phyloP scores from a whole-genome alignment of 2,888 invertebrate species.

The Hoplodrina blanda region DNA sequence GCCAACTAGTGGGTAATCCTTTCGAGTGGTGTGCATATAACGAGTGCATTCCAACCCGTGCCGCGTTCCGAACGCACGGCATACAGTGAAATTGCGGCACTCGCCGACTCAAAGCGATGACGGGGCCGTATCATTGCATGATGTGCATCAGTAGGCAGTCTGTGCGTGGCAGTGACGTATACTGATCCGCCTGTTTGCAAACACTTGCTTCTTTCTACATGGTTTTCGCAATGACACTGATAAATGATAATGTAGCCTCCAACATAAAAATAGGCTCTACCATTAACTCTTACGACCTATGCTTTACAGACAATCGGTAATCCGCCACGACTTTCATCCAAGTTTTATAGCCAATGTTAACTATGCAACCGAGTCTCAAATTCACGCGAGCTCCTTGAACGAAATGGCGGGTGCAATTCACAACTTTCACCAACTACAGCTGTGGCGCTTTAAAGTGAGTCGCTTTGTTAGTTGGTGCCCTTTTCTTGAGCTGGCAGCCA shows the following conservation, averaged over 20 bases:
- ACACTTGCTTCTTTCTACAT: slow-evolving; percentile 47
- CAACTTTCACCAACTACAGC: slow-evolving; percentile 62
- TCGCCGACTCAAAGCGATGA: slow-evolving; percentile 84
- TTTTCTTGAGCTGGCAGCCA: slow-evolving; percentile 43
- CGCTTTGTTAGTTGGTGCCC: slow-evolving; percentile 52
- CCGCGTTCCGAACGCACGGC: slow-evolving; percentile 72
- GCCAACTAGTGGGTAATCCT: slow-evolving; percentile 88
- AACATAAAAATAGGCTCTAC: slow-evolving; percentile 33
- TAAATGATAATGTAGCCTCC: slow-evolving; percentile 30
- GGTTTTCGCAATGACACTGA: slow-evolving; percentile 39
- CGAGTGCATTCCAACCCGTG: slow-evolving; percentile 81
- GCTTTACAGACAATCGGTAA: slow-evolving; percentile 51
- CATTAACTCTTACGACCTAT: slow-evolving; percentile 31
- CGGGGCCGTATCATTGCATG: slow-evolving; percentile 83
- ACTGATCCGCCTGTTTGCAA: slow-evolving; percentile 56
- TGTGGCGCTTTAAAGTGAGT: slow-evolving; percentile 48
- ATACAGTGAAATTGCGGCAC: slow-evolving; percentile 82
- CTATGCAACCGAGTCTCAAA: slow-evolving; percentile 57
- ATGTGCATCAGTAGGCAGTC: slow-evolving; percentile 72
- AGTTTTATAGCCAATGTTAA: slow-evolving; percentile 56
- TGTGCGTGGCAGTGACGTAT: slow-evolving; percentile 64
- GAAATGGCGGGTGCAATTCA: slow-evolving; percentile 65
- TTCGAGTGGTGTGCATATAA: slow-evolving; percentile 87
- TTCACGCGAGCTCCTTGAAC: slow-evolving; percentile 52
- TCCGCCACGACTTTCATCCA: slow-evolving; percentile 41